Conservation (phyloP, 2,797 vertebrate species). For the Monodelphis domestica region DNA sequence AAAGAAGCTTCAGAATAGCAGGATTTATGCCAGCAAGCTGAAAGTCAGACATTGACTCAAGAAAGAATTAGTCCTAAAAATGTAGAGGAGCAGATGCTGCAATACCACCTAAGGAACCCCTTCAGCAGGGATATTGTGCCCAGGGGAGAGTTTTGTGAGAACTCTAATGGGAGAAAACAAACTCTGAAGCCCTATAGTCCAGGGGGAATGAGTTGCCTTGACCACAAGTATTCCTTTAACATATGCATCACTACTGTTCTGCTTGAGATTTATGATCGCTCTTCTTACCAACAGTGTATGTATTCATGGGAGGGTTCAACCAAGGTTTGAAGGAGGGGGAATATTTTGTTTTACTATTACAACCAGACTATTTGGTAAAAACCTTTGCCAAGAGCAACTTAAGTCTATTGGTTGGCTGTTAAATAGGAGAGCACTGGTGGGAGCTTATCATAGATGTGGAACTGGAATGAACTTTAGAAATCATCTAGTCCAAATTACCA, state of each 20-base stretch:
- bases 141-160: neutral
- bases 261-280: neutral
- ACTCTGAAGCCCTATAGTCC: neutral
- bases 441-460: neutral
- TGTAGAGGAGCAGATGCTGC: neutral
- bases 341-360: neutral
- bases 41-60: neutral
- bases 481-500: neutral
- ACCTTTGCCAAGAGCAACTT: neutral
- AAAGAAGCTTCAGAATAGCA: neutral
- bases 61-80: neutral
- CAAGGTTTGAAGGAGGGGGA: neutral
- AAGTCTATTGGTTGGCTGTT: neutral
- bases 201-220: neutral
- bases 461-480: neutral
- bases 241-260: neutral
- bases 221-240: neutral
- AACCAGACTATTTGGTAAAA: neutral
- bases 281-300: neutral
- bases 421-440: neutral
- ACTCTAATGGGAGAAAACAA: neutral
- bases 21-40: neutral
- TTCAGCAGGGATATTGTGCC: neutral
- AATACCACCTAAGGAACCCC: neutral
- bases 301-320: neutral